phyloP scores from a whole-genome alignment of 2,888 invertebrate species.

The Nysson spinosus region DNA sequence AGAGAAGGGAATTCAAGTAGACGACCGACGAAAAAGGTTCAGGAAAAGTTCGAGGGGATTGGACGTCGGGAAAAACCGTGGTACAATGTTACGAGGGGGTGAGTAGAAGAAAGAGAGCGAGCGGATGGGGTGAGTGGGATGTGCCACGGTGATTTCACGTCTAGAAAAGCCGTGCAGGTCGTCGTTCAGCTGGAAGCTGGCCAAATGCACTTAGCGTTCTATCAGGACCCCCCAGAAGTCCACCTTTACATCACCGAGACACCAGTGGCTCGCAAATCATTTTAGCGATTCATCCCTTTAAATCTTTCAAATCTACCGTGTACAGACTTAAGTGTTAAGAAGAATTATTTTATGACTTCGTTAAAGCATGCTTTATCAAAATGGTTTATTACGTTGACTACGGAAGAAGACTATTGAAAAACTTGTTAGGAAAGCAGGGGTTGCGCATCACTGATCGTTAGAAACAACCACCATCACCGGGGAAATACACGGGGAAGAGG shows the following conservation, averaged over 20 bases:
- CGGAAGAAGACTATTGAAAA: background rate
- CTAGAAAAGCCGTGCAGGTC: slow-evolving; percentile 56
- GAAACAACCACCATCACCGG: background rate
- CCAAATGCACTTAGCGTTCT: slow-evolving; percentile 75
- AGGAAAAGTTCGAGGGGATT: slow-evolving; percentile 47
- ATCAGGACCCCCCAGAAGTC: slow-evolving; percentile 62
- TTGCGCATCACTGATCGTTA: slow-evolving; percentile 18
- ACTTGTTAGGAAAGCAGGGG: slow-evolving; percentile 1
- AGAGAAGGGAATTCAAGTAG: slow-evolving; percentile 27
- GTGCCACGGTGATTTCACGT: slow-evolving; percentile 60
- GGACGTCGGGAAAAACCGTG: slow-evolving; percentile 42
- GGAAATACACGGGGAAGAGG: slow-evolving; percentile 12
- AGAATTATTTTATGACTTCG: no score
- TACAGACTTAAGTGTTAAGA: no score
- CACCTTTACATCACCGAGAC: slow-evolving; percentile 35
- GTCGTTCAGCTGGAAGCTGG: slow-evolving; percentile 67
- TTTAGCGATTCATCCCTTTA: background rate
- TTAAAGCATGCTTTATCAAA: no score
- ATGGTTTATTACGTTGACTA: background rate
- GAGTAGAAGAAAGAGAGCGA: slow-evolving; percentile 36
- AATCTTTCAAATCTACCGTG: no score
- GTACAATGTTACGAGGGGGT: slow-evolving; percentile 24
- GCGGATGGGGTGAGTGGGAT: slow-evolving; percentile 34
- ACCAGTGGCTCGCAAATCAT: slow-evolving; percentile 26
- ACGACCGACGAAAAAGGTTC: slow-evolving; percentile 31